Evolutionary conservation across 1,140 invertebrate species (phyloP).

Genomic region (Micrasema longulum): DNA sequence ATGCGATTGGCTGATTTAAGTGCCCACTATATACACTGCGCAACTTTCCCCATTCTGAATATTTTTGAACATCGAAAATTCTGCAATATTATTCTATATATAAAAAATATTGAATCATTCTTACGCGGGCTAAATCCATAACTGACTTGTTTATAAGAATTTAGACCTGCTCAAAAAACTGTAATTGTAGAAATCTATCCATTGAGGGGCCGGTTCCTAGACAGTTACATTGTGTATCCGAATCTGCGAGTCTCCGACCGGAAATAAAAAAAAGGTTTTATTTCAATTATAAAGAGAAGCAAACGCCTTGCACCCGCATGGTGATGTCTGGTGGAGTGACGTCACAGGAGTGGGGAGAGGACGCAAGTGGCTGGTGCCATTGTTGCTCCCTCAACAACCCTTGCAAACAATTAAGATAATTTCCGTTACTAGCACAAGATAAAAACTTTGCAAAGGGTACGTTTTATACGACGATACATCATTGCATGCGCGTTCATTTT

Average conservation of each 20-base stretch:
- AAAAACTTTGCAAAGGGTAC: constrained; percentile 11
- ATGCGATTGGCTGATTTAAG: no score
- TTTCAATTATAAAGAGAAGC: constrained; percentile 36
- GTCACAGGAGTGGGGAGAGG: constrained; percentile 31
- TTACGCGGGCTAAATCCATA: no score
- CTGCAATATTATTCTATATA: no score
- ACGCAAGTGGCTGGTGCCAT: constrained; percentile 46
- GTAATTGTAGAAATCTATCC: no score
- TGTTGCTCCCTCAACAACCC: constrained; percentile 51
- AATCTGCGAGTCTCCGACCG: neutral
- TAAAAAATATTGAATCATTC: no score
- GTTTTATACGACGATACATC: neutral
- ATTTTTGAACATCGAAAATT: no score
- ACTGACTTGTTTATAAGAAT: no score
- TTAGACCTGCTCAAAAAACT: no score
- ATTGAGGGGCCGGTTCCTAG: no score
- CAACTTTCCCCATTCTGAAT: no score
- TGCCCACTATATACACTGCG: no score
- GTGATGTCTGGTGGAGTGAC: constrained; percentile 46
- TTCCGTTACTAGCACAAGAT: constrained; percentile 46
- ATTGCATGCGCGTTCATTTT: constrained; percentile 1
- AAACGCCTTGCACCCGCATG: constrained; percentile 46
- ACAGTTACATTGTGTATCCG: no score
- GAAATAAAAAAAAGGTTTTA: neutral
- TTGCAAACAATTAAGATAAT: constrained; percentile 55